Evolutionary conservation across 2,888 invertebrate genomes (phyloP).

Genomic region (Caenorhabditis doughertyi): DNA sequence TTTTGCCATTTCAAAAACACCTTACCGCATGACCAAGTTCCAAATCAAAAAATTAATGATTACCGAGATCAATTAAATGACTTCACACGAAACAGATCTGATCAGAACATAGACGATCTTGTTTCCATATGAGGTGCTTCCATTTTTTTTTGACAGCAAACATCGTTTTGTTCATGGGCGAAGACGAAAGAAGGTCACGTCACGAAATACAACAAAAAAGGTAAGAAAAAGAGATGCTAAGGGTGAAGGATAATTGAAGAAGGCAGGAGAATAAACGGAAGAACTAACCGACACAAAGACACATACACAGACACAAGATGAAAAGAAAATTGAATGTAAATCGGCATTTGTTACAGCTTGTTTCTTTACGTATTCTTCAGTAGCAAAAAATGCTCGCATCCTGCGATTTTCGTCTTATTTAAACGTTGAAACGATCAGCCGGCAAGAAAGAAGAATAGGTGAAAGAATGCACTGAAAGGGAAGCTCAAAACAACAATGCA

Average conservation of each 20-base stretch:
- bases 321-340: conserved; percentile 18
- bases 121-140: conserved; percentile 18
- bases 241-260: conserved; percentile 44
- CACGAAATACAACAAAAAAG: conserved; percentile 38
- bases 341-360: conserved; percentile 32
- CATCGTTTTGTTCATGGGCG: conserved; percentile 23
- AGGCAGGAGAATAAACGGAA: conserved; percentile 9
- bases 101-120: conserved; percentile 23
- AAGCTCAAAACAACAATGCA: conserved; percentile 19
- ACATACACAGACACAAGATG: neutral
- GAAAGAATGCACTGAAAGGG: neutral
- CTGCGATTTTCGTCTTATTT: conserved; percentile 25
- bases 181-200: conserved; percentile 47
- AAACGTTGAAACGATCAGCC: conserved; percentile 13
- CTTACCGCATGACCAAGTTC: neutral
- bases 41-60: neutral
- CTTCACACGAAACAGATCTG: conserved; percentile 12
- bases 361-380: conserved; percentile 48
- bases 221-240: conserved; percentile 23
- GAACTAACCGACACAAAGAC: no score
- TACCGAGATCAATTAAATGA: conserved; percentile 11
- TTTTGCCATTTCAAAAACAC: neutral
- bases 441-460: conserved; percentile 31
- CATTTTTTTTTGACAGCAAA: conserved; percentile 49
- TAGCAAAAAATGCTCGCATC: conserved; percentile 3